These are phyloP conservation scores for Copidosoma aretas DNA, from an alignment of 2,888 invertebrate genomes.

Conservation along the genomic window DNA sequence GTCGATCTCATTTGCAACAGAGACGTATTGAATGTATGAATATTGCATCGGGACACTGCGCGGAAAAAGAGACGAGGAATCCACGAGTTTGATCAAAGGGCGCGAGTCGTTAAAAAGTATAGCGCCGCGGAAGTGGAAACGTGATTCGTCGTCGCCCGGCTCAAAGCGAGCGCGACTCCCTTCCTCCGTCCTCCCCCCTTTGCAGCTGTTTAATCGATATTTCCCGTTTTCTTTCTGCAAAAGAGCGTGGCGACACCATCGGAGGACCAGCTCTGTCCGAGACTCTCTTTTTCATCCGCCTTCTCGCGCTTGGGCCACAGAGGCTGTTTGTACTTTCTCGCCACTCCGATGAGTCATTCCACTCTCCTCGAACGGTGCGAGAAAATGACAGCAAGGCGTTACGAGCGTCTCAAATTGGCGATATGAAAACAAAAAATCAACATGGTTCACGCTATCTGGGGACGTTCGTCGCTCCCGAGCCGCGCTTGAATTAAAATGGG, in stretches of 20 bases:
- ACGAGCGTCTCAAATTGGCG: no score
- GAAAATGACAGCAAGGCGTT: no score
- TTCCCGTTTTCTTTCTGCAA: slow-evolving; percentile 25
- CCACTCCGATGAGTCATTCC: neutral
- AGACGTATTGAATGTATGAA: slow-evolving; percentile 51
- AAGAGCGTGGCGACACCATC: no score
- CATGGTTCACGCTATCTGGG: no score
- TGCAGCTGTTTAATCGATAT: slow-evolving; percentile 27
- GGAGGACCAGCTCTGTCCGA: neutral
- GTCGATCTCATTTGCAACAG: slow-evolving; percentile 50
- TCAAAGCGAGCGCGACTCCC: no score
- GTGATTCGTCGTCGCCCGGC: slow-evolving; percentile 25
- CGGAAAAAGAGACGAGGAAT: slow-evolving; percentile 13
- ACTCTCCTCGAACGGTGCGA: neutral
- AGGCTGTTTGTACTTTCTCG: no score
- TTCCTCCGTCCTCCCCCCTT: no score
- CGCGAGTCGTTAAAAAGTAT: slow-evolving; percentile 26
- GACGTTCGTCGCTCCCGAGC: neutral
- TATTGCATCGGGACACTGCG: slow-evolving; percentile 46
- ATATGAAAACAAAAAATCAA: no score
- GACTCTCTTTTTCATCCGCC: neutral
- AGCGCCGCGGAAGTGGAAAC: slow-evolving; percentile 34
- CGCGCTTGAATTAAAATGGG: slow-evolving; percentile 18
- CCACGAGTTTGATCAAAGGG: slow-evolving; percentile 31
- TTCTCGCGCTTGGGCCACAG: neutral